Conservation (phyloP, 1,140 invertebrate genomes). For the Solenopsis fugax region DNA sequence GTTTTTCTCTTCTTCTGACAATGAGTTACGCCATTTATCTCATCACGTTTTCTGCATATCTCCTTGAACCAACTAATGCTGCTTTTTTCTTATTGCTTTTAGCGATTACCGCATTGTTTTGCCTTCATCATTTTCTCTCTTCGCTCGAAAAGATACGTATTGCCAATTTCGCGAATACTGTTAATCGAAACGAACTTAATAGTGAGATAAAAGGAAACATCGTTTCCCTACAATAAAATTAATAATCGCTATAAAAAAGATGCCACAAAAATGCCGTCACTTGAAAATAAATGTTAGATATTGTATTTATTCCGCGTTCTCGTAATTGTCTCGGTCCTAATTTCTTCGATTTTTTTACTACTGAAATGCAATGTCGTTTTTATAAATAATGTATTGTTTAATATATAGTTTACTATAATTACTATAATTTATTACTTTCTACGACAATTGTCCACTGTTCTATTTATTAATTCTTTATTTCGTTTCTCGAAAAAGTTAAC, state of each 20-base stretch:
- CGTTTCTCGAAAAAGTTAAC: no score
- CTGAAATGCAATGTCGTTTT: no score
- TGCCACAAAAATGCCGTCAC: neutral
- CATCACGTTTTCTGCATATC: neutral
- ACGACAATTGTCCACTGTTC: no score
- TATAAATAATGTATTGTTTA: no score
- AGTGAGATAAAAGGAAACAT: neutral
- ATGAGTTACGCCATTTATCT: neutral
- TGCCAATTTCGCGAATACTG: neutral
- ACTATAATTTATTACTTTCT: no score
- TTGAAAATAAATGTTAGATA: neutral
- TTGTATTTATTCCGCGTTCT: constrained; percentile 4
- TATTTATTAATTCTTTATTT: no score
- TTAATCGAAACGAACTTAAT: neutral
- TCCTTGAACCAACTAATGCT: neutral
- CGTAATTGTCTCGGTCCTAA: neutral
- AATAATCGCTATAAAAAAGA: neutral
- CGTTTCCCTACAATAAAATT: neutral
- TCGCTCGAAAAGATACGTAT: neutral
- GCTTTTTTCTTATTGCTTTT: constrained; percentile 7
- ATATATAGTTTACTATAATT: no score
- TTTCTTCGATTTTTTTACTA: neutral
- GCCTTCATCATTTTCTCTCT: neutral
- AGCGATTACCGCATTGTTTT: constrained; percentile 10
- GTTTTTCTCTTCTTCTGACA: neutral